Evolutionary conservation across 2,113 vertebrate species (phyloP).

Genomic region (Thalassarche chlororhynchos): DNA sequence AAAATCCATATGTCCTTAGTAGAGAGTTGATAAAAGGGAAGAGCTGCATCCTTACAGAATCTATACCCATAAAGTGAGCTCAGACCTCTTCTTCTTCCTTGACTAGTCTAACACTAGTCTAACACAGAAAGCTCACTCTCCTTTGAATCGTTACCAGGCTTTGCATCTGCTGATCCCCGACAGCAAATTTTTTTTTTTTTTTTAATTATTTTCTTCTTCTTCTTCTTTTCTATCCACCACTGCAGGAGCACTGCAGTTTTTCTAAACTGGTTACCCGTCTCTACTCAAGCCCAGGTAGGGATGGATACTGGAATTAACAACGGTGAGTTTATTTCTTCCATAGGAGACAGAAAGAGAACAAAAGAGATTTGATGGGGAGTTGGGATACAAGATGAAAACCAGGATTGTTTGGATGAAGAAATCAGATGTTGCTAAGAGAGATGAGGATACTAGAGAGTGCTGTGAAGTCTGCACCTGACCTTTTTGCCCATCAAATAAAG

Average conservation of each 20-base stretch:
- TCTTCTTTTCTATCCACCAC: neutral
- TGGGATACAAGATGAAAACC: neutral
- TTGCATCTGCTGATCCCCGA: neutral
- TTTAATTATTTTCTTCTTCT: neutral
- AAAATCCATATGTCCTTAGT: neutral
- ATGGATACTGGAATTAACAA: neutral
- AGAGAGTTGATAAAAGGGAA: neutral
- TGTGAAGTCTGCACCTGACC: neutral
- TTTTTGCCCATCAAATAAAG: neutral
- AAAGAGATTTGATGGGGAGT: neutral
- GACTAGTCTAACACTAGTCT: neutral
- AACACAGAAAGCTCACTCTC: neutral
- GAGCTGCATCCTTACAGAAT: neutral
- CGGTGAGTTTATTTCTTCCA: neutral
- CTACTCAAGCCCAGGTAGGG: neutral
- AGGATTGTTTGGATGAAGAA: neutral
- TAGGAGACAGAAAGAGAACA: neutral
- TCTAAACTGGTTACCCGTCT: neutral
- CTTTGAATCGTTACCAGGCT: neutral
- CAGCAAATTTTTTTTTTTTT: neutral
- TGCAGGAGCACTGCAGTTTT: neutral
- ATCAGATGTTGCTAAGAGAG: neutral
- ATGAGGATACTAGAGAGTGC: neutral
- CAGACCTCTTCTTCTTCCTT: neutral
- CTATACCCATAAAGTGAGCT: neutral